These are phyloP conservation scores for Enteromius trimaculatus DNA, from an alignment of 2,797 vertebrate species.

Conservation along the genomic window DNA sequence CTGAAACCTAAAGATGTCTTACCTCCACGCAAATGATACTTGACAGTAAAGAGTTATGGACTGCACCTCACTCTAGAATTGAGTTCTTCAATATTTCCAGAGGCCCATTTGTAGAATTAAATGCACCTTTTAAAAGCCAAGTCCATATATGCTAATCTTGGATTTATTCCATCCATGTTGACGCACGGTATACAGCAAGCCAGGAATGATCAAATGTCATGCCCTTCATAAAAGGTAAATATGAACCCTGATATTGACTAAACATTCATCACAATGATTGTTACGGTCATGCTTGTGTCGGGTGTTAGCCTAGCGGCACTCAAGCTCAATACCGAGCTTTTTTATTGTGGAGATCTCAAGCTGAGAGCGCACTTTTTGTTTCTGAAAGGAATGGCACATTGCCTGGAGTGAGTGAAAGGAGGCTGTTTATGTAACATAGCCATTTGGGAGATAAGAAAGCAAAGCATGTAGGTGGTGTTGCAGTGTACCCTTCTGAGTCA, in stretches of 20 bases:
- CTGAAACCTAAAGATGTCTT: too few species aligned
- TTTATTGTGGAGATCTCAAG: constrained; percentile 37
- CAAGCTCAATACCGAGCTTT: neutral
- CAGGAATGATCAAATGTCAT: constrained; percentile 1
- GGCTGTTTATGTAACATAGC: constrained; percentile 72
- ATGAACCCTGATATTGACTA: constrained; percentile 31
- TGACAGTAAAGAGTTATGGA: too few species aligned
- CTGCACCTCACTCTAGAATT: constrained; percentile 55
- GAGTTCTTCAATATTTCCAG: constrained; percentile 57
- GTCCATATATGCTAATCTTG: constrained; percentile 34
- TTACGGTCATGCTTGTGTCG: neutral
- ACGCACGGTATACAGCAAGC: neutral
- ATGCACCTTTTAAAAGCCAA: constrained; percentile 59
- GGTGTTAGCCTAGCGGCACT: neutral
- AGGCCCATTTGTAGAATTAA: constrained; percentile 59
- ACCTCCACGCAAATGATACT: too few species aligned
- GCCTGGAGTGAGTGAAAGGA: constrained; percentile 50
- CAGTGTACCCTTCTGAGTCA: constrained; percentile 49
- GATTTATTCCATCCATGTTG: constrained; percentile 11
- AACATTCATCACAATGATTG: constrained; percentile 20
- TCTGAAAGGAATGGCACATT: constrained; percentile 65
- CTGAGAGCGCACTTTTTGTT: constrained; percentile 62
- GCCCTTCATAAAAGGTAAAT: constrained; percentile 18
- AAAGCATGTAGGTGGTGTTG: constrained; percentile 54
- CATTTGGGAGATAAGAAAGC: constrained; percentile 66